A percentile compares a stretch with the other conserved stretches of the same genome.
Conservation (phyloP, 2,888 invertebrate genomes). For the Trichogramma dendrolimi region DNA sequence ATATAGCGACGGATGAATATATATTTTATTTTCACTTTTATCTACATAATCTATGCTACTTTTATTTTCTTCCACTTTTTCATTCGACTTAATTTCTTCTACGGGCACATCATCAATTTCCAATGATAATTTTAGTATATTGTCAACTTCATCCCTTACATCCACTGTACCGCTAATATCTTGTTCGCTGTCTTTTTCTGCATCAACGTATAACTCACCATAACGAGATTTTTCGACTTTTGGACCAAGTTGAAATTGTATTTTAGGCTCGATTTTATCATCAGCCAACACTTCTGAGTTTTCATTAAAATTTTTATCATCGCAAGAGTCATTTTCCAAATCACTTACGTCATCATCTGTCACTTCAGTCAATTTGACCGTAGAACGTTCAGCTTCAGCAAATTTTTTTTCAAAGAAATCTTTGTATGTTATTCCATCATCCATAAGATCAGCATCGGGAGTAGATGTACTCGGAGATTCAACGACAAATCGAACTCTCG, state of each 20-base stretch:
- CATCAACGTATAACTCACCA: slow-evolving; percentile 11
- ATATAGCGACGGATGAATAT: slow-evolving; percentile 28
- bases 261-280: slow-evolving; percentile 5
- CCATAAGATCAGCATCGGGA: slow-evolving; percentile 29
- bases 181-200: slow-evolving; percentile 14
- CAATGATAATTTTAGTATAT: not conserved
- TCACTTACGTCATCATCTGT: slow-evolving; percentile 10
- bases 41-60: not conserved
- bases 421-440: slow-evolving; percentile 11
- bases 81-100: not conserved
- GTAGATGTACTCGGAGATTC: slow-evolving; percentile 38
- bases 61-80: not conserved
- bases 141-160: not conserved
- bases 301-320: slow-evolving; percentile 9
- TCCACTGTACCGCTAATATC: not conserved
- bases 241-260: not conserved
- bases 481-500: slow-evolving; percentile 43
- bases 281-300: not conserved
- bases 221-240: not conserved
- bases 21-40: slow-evolving; percentile 18
- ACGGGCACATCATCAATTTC: not conserved
- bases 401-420: slow-evolving; percentile 16
- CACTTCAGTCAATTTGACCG: slow-evolving; percentile 11
- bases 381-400: not conserved
- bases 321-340: not conserved